Conservation (phyloP, 2,113 vertebrate species). For the Glareola pratincola region DNA sequence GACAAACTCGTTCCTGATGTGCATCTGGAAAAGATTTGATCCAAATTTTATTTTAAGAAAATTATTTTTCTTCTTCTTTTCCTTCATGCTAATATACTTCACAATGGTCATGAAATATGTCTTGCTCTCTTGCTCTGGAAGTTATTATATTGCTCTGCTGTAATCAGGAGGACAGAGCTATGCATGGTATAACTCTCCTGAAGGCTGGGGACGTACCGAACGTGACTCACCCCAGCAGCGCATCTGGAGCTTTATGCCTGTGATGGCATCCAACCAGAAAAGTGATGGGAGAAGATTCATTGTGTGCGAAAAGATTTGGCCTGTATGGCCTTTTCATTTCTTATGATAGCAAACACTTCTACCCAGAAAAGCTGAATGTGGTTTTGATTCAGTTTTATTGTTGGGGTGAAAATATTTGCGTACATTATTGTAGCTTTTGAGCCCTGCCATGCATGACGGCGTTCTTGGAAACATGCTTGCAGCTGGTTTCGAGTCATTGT, state of each 20-base stretch:
- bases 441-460: neutral
- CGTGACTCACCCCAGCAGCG: neutral
- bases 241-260: constrained; percentile 38
- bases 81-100: neutral
- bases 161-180: neutral
- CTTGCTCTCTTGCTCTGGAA: constrained; percentile 36
- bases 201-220: neutral
- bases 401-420: constrained; percentile 18
- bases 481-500: neutral
- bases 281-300: constrained; percentile 10
- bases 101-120: neutral
- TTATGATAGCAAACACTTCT: constrained; percentile 40
- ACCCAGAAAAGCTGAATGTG: constrained; percentile 11
- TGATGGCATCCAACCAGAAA: constrained; percentile 41
- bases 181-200: constrained; percentile 6
- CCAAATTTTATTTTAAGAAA: constrained; percentile 21
- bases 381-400: constrained; percentile 58
- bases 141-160: constrained; percentile 12
- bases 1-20: constrained; percentile 50
- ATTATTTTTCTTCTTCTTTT: neutral
- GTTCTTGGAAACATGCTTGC: neutral
- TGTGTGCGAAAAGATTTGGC: constrained; percentile 34
- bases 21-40: constrained; percentile 53
- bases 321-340: constrained; percentile 20
- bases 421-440: constrained; percentile 20